These are phyloP conservation scores for Drosophila nikananu DNA, from an alignment of 1,140 invertebrate species.

Conservation along the genomic window DNA sequence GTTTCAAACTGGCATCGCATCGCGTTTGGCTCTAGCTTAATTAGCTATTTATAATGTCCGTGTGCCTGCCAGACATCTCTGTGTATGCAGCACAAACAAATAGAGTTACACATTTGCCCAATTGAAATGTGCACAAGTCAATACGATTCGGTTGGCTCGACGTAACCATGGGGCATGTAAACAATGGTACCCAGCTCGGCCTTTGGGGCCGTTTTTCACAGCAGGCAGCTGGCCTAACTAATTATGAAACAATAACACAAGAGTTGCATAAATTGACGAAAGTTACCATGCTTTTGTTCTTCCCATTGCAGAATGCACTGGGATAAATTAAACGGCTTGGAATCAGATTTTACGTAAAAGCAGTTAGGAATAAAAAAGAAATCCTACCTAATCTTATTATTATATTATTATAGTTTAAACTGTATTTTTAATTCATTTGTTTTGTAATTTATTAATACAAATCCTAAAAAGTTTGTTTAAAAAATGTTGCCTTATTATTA, in stretches of 20 bases:
- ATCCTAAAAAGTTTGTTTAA: too few species aligned
- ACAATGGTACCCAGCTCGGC: slow-evolving; percentile 24
- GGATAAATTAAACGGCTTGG: background rate
- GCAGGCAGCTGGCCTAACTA: slow-evolving; percentile 39
- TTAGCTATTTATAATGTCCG: slow-evolving; percentile 70
- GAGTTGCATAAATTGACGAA: slow-evolving; percentile 47
- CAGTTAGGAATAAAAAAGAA: background rate
- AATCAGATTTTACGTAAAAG: background rate
- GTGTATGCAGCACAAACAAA: slow-evolving; percentile 27
- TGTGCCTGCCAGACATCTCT: slow-evolving; percentile 34
- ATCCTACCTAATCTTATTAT: background rate
- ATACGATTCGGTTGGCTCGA: slow-evolving; percentile 60
- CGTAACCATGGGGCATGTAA: slow-evolving; percentile 35
- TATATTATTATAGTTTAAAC: too few species aligned
- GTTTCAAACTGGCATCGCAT: slow-evolving; percentile 17
- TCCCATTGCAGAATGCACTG: background rate
- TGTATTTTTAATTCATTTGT: too few species aligned
- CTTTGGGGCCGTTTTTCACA: slow-evolving; percentile 39
- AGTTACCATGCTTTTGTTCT: slow-evolving; percentile 12
- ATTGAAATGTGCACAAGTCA: slow-evolving; percentile 67
- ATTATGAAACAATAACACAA: slow-evolving; percentile 64
- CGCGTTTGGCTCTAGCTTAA: slow-evolving; percentile 48
- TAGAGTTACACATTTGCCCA: slow-evolving; percentile 33
- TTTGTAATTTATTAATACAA: too few species aligned
- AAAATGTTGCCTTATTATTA: too few species aligned